Percentiles rank a stretch among this genome's conserved stretches.
These are phyloP conservation scores for Cardiocondyla obscurior DNA, from an alignment of 1,140 invertebrate genomes.

Conservation along the genomic window DNA sequence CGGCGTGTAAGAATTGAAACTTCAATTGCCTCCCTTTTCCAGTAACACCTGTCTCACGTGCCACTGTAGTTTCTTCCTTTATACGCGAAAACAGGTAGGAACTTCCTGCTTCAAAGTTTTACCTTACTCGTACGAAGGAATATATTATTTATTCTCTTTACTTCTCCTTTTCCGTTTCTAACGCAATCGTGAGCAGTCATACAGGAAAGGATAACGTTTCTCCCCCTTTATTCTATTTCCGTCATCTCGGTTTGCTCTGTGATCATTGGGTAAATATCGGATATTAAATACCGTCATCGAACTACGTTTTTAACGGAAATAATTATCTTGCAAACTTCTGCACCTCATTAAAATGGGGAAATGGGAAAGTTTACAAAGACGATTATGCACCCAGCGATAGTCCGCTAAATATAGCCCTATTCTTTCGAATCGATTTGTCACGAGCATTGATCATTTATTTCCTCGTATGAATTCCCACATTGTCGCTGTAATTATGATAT, in stretches of 20 bases:
- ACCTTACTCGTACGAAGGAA: background rate
- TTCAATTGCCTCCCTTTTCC: background rate
- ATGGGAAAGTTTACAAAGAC: background rate
- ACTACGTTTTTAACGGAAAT: background rate
- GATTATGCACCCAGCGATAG: background rate
- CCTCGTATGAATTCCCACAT: background rate
- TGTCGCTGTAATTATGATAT: constrained; percentile 4
- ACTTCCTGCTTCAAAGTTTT: background rate
- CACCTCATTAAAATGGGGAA: background rate
- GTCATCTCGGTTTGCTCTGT: background rate
- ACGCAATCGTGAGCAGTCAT: background rate
- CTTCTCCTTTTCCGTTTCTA: background rate
- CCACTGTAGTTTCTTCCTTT: background rate
- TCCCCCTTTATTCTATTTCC: background rate
- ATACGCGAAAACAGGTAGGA: background rate
- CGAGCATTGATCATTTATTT: background rate
- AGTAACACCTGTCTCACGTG: background rate
- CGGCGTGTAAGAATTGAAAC: background rate
- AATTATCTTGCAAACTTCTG: background rate
- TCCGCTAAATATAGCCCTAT: background rate
- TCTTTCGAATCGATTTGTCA: background rate
- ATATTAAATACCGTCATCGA: background rate
- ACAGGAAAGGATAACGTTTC: background rate
- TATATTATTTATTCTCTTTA: constrained; percentile 1
- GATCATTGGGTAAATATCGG: background rate